Conservation (phyloP, 2,888 invertebrate species). For the Brachycybe producta region DNA sequence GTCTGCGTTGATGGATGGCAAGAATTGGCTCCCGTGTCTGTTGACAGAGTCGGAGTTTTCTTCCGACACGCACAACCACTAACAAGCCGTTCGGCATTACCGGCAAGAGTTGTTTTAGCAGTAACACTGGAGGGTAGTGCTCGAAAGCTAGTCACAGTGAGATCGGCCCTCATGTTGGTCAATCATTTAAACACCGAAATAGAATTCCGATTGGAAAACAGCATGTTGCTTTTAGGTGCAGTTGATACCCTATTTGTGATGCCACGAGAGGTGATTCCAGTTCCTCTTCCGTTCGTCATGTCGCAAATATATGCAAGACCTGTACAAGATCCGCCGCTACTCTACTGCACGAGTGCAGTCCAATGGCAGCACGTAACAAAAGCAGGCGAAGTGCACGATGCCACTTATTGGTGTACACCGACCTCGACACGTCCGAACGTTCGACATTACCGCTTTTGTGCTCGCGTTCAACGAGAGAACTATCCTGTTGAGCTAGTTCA, state of each 20-base stretch:
- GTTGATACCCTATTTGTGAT: conserved; percentile 2
- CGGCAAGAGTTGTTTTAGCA: conserved; percentile 79
- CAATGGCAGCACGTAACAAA: conserved; percentile 48
- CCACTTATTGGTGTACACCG: conserved; percentile 35
- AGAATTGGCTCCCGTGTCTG: conserved; percentile 71
- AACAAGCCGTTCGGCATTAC: not conserved
- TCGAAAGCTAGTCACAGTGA: conserved; percentile 78
- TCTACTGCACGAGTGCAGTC: conserved; percentile 43
- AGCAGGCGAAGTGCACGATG: conserved; percentile 34
- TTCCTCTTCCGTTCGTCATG: conserved; percentile 62
- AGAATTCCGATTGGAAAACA: conserved; percentile 54
- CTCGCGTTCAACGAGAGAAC: conserved; percentile 61
- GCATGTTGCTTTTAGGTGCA: conserved; percentile 15
- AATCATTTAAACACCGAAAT: conserved; percentile 63
- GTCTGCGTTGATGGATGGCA: conserved; percentile 85
- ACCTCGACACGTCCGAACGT: conserved; percentile 10
- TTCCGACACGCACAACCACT: conserved; percentile 44
- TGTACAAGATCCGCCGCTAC: conserved; percentile 33
- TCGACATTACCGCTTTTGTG: conserved; percentile 52
- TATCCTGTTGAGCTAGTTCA: conserved; percentile 50
- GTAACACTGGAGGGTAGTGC: conserved; percentile 87
- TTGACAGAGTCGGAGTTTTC: conserved; percentile 89
- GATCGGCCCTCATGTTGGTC: conserved; percentile 70
- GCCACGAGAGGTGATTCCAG: conserved; percentile 41
- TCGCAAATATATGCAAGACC: conserved; percentile 65